A percentile compares a stretch with the other conserved stretches of the same genome.
These are phyloP conservation scores for Leucozona laternaria DNA, from an alignment of 2,888 invertebrate species.

Conservation along the genomic window DNA sequence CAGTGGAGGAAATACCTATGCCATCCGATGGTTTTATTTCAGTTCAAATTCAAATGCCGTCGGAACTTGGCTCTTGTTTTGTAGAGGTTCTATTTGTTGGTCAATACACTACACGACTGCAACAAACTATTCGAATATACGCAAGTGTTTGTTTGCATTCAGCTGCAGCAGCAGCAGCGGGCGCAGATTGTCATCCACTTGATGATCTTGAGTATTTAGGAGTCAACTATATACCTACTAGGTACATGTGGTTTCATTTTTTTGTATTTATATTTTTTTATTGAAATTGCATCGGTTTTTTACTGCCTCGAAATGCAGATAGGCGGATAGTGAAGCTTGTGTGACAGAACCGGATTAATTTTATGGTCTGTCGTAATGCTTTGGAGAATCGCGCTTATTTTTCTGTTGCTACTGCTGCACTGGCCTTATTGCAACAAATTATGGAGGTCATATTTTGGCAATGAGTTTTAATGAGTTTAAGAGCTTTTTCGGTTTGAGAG, in stretches of 20 bases:
- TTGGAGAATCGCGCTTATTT: conserved; percentile 14
- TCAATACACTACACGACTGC: conserved; percentile 8
- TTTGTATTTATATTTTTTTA: conserved; percentile 3
- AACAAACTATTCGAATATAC: not conserved
- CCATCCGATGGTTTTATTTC: conserved; percentile 25
- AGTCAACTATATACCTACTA: conserved; percentile 9
- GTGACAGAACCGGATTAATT: conserved; percentile 54
- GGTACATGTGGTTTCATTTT: conserved; percentile 8
- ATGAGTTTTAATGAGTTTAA: conserved; percentile 62
- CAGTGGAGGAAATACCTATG: conserved; percentile 46
- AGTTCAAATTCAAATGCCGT: conserved; percentile 63
- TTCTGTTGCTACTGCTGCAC: not conserved
- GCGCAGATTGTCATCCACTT: conserved; percentile 49
- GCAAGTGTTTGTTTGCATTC: conserved; percentile 37
- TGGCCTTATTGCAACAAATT: conserved; percentile 57
- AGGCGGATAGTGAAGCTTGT: conserved; percentile 34
- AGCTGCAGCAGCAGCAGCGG: not conserved
- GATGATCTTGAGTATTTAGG: conserved; percentile 62
- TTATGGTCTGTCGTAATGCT: conserved; percentile 16
- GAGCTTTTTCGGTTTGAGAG: not conserved
- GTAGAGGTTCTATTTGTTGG: conserved; percentile 9
- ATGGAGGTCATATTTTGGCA: conserved; percentile 22
- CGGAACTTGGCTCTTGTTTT: conserved; percentile 58
- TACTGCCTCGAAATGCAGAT: conserved; percentile 32
- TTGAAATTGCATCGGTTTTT: conserved; percentile 22